A percentile compares a stretch with the other conserved stretches of the same genome.
These are phyloP conservation scores for Ptychodera flava DNA, from an alignment of 35 echinoderm and acorn worm genomes.

Conservation along the genomic window DNA sequence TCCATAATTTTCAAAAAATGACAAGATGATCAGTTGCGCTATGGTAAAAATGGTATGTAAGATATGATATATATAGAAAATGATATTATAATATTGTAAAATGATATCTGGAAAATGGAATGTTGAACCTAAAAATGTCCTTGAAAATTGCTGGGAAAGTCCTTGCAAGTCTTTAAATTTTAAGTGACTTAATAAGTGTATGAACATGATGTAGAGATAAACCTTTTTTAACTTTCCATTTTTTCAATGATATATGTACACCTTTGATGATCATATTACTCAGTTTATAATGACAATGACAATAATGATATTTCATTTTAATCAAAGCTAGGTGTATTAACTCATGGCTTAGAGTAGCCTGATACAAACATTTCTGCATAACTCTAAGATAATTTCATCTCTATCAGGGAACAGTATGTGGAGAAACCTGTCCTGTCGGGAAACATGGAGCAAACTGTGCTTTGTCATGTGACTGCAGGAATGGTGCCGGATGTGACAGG, in stretches of 20 bases:
- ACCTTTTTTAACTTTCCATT: too few species aligned
- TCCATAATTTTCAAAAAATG: too few species aligned
- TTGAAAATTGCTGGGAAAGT: too few species aligned
- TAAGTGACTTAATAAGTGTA: too few species aligned
- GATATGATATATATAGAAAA: too few species aligned
- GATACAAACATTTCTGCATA: not conserved
- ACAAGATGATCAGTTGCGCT: too few species aligned
- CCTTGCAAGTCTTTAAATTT: too few species aligned
- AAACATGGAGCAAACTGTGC: conserved; percentile 59
- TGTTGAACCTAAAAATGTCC: too few species aligned
- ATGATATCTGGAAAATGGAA: too few species aligned
- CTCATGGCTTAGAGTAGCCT: not conserved
- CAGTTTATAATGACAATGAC: not conserved
- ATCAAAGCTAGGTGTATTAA: not conserved
- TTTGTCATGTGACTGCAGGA: conserved; percentile 52
- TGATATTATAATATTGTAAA: too few species aligned
- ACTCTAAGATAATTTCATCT: not conserved
- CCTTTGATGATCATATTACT: not conserved
- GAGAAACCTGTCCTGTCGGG: conserved; percentile 22
- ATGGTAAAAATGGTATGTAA: too few species aligned
- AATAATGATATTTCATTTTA: not conserved
- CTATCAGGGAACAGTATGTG: conserved; percentile 75
- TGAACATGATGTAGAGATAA: too few species aligned
- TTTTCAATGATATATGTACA: not conserved
- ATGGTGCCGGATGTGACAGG: conserved; percentile 41